Evolutionary conservation across 2,797 vertebrate genomes (phyloP).

Genomic region (Trachurus trachurus): DNA sequence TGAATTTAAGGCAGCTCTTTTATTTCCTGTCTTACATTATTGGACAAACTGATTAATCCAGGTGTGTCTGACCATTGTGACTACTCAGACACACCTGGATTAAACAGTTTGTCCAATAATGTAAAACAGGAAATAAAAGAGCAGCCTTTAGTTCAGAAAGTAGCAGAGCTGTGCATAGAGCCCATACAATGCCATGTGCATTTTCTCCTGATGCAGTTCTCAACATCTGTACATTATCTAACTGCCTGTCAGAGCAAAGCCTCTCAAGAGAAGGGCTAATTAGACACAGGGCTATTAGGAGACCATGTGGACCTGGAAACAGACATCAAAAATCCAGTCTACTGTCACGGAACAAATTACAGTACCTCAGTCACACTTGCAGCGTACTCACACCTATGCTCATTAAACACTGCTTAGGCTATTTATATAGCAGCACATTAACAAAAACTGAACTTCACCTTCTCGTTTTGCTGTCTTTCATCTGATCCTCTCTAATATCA

Average conservation of each 20-base stretch:
- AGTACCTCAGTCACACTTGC: slow-evolving; percentile 22
- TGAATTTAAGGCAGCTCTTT: no score
- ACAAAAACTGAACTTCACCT: background rate
- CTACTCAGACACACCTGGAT: no score
- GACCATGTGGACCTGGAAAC: slow-evolving; percentile 3
- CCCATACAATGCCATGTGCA: background rate
- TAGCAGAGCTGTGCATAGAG: no score
- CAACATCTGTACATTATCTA: slow-evolving; percentile 2
- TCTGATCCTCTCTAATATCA: background rate
- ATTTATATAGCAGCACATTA: slow-evolving; percentile 15
- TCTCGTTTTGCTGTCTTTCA: background rate
- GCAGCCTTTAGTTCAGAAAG: no score
- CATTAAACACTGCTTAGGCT: slow-evolving; percentile 9
- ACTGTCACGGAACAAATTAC: slow-evolving; percentile 32
- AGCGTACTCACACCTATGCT: background rate
- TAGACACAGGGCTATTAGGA: background rate
- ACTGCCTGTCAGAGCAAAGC: background rate
- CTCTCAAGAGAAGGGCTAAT: slow-evolving; percentile 22
- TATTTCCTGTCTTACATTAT: no score
- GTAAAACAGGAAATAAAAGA: no score
- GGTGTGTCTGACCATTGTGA: no score
- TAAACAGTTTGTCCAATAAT: no score
- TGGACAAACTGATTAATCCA: no score
- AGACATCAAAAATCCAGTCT: slow-evolving; percentile 7
- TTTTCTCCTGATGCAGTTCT: background rate